These are phyloP conservation scores for Campylorhamphus procurvoides DNA, from an alignment of 2,113 vertebrate genomes.

Conservation along the genomic window DNA sequence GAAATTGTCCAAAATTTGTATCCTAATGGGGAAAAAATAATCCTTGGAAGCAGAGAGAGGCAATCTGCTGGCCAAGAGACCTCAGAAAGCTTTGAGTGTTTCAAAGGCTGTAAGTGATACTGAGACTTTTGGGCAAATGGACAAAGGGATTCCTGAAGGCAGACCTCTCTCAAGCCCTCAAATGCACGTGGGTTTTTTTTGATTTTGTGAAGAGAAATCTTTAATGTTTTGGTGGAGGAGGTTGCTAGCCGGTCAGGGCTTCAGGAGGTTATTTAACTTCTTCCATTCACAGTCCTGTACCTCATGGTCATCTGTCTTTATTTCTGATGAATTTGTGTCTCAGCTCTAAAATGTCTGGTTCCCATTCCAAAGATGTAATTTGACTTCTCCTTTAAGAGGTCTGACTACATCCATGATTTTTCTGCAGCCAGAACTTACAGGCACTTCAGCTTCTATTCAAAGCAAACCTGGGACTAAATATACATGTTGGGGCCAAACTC, in stretches of 20 bases:
- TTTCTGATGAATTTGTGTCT: conserved; percentile 26
- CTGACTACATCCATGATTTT: background rate
- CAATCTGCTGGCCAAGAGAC: conserved; percentile 45
- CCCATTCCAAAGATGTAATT: conserved; percentile 14
- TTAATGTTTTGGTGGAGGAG: conserved; percentile 32
- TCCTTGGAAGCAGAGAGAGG: conserved; percentile 41
- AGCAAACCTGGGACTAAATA: background rate
- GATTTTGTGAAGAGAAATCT: conserved; percentile 9
- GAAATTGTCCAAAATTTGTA: conserved; percentile 51
- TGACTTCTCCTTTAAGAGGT: conserved; percentile 21
- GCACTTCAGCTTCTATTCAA: background rate
- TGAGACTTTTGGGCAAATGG: conserved; percentile 49
- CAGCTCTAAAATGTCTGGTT: conserved; percentile 42
- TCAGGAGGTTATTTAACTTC: background rate
- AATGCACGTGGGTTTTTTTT: background rate
- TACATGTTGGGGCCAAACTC: background rate
- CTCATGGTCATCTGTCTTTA: background rate
- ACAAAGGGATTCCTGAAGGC: conserved; percentile 53
- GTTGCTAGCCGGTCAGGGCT: conserved; percentile 21
- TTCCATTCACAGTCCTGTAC: conserved; percentile 11
- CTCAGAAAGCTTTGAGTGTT: conserved; percentile 39
- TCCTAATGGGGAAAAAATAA: conserved; percentile 38
- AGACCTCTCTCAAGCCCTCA: conserved; percentile 45
- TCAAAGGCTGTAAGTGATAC: conserved; percentile 41
- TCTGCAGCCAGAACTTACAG: background rate